Conservation (phyloP, 2,888 invertebrate genomes). For the Pyrgus malvae region DNA sequence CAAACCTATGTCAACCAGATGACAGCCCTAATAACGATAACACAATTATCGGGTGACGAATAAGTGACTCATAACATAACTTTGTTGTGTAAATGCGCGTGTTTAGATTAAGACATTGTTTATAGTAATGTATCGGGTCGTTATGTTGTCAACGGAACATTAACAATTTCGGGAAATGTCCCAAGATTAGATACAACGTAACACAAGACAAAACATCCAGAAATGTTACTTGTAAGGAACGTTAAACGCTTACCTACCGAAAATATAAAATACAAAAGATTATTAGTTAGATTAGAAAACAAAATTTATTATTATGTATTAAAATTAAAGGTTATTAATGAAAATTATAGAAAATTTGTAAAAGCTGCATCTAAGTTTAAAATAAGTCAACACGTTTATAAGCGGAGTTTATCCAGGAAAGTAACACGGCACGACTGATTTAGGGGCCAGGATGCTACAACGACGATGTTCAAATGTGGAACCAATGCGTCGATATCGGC, state of each 20-base stretch:
- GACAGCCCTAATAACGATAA: constrained; percentile 22
- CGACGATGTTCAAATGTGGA: no score
- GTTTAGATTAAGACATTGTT: constrained; percentile 39
- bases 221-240: not conserved
- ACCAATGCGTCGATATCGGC: no score
- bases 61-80: constrained; percentile 38
- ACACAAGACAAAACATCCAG: constrained; percentile 2
- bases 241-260: not conserved
- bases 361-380: no score
- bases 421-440: no score
- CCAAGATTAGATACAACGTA: constrained; percentile 32
- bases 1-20: no score
- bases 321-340: no score
- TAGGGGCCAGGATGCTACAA: no score
- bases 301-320: no score
- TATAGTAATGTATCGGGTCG: constrained; percentile 37
- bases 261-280: not conserved
- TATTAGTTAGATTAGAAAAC: no score
- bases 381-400: no score
- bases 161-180: constrained; percentile 27
- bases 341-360: no score
- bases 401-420: no score
- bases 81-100: constrained; percentile 33
- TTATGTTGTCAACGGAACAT: constrained; percentile 35
- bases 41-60: constrained; percentile 33